Base-by-base conservation (phyloP, 2,888 invertebrate genomes). In the Caenorhabditis japonica region DNA sequence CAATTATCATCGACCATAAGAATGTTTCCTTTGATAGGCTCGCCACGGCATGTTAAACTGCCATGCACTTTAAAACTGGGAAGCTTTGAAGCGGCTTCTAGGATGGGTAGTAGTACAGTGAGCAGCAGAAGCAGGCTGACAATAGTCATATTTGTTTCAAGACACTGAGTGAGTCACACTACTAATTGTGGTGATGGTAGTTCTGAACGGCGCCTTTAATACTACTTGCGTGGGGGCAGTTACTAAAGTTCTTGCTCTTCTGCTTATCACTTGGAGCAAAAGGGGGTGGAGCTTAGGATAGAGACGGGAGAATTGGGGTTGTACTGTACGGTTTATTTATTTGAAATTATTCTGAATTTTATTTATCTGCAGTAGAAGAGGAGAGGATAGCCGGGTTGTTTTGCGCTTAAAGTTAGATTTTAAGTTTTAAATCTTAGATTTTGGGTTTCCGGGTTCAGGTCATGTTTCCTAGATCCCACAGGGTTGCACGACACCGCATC, bases 1-100 rank as follows among this genome's bases (percentile, higher is more conserved):
- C 64, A 49, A 19, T 64, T 56, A 23, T 49, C 49, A 34, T 64
- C 64, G 3, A 49, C 23, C 64, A 64, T 64, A 12, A 64, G 17
- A n/a, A 64, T 49, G n/a, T 55, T 49, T 19, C 64, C 64, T 10
- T 23, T 23, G 4, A 56, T 34, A 3, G 64, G 64, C 7, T 56
- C 39, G 3, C 64, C 56, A 25, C 19, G 17, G 23, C 64, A 64
- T 4, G 23, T 55, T n/a, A 64, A 4, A 7, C 23, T 49, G 23
- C 64, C 64, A 1, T 17, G 27, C 5, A 64, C 33, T 19, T 4
- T 17, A n/a, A 64, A 64, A 15, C 17, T 39, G 38, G 46, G 53
- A 25, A 39, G 47, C 8, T 46, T 52, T 1, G 61, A 53, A 15
- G 52, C 43, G 7, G 34, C 13, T 1, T 13, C 47, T 15, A 17